A percentile compares a stretch with the other conserved stretches of the same genome.
Conservation (phyloP, 2,888 invertebrate species). For the Drosophila demipolita region DNA sequence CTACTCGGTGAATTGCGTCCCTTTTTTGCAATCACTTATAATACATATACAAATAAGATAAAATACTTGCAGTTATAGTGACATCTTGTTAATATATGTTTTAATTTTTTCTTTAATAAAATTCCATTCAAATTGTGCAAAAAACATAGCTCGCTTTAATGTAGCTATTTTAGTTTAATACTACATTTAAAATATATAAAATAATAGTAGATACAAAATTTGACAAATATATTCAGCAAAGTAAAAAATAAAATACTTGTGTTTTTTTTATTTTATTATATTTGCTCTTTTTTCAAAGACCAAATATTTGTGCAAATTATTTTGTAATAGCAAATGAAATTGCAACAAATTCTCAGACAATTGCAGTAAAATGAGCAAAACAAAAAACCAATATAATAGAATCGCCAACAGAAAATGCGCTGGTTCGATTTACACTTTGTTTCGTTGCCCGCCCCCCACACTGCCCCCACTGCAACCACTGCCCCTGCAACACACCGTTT, state of each 20-base stretch:
- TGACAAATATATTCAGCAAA: neutral
- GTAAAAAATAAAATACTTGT: neutral
- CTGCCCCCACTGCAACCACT: neutral
- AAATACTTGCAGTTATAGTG: neutral
- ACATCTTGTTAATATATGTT: too few species aligned
- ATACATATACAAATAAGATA: neutral
- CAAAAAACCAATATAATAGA: conserved; percentile 53
- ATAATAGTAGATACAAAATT: too few species aligned
- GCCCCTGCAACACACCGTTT: conserved; percentile 1
- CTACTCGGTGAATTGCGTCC: neutral
- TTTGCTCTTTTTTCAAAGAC: conserved; percentile 9
- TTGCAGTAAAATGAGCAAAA: conserved; percentile 70
- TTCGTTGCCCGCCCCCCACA: neutral
- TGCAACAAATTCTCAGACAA: conserved; percentile 78
- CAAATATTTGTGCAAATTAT: conserved; percentile 70
- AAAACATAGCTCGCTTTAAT: too few species aligned
- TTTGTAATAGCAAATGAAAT: conserved; percentile 75
- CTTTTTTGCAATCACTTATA: neutral
- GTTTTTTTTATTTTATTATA: neutral
- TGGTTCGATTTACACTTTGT: conserved; percentile 63
- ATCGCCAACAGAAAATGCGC: conserved; percentile 70
- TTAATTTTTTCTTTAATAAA: too few species aligned
- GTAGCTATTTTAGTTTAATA: too few species aligned
- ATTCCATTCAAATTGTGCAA: too few species aligned
- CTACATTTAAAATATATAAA: too few species aligned